Evolutionary conservation across 2,113 vertebrate genomes (phyloP), one percentile per base, ranked within the genome.

Genomic region (Actenoides hombroni): DNA sequence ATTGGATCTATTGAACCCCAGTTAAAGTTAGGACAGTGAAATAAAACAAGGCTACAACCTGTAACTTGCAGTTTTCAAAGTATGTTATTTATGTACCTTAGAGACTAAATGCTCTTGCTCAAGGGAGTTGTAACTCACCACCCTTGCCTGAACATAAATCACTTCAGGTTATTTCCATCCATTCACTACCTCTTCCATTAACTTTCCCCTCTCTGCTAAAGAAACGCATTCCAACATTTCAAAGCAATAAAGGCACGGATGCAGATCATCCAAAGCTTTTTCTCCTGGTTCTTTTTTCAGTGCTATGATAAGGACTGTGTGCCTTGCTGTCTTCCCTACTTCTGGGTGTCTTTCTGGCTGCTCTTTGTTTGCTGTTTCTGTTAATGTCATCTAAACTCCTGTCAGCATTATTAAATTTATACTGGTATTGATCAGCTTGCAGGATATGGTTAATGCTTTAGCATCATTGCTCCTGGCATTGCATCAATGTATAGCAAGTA

Each of bases 1-100:
- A 94, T 81, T 95, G 42, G 61, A 79, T 79, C 78, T 94, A 40
- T 95, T 92, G 94, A 96, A 51, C 83, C 86, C 81, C 77, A 89
- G 95, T 92, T 91, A 96, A 93, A 97, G 35, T 92, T 70, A 96
- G 68, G 90, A 70, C 65, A 86, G 64, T 42, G 79, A 94, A 95
- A 94, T 91, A 95, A 96, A 97, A 92, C 67, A 88, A 93, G 83
- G 53, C 85, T 91, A 42, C 81, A 87, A 80, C 83, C 92, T 93
- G 53, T 89, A 75, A 92, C 89, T 95, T 96, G 92, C 75, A 48
- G 57, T 59, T 94, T 92, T 59, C 75, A 69, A 92, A 80, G 70
- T 65, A 24, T 96, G 59, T 96, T 92, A 97, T 97, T 96, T 96
- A 79, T 91, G 37, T 81, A 86, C 65, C 89, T 95, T 82, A 88